Evolutionary conservation across 2,797 vertebrate genomes (phyloP).

Genomic region (Pangasius djambal): DNA sequence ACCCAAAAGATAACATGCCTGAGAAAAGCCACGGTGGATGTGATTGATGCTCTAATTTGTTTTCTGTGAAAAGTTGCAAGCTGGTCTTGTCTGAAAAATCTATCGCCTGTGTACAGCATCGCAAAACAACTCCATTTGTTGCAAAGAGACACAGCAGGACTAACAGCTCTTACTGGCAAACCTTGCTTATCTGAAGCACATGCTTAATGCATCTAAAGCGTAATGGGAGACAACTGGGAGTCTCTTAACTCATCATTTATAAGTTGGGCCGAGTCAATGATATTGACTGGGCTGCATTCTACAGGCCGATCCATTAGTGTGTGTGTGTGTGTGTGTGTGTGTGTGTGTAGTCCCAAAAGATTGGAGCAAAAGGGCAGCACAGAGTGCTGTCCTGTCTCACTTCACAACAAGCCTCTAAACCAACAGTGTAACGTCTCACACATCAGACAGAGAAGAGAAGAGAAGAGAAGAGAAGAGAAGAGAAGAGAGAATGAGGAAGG

Average conservation of each 20-base stretch:
- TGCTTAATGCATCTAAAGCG: slow-evolving; percentile 59
- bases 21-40: neutral
- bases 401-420: slow-evolving; percentile 74
- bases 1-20: neutral
- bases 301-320: slow-evolving; percentile 19
- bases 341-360: slow-evolving; percentile 34
- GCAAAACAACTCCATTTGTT: neutral
- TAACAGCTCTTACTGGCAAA: neutral
- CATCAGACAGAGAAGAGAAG: slow-evolving; percentile 60
- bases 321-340: slow-evolving; percentile 31
- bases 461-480: neutral
- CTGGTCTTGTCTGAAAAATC: neutral
- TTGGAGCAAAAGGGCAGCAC: neutral
- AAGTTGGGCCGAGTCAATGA: slow-evolving; percentile 49
- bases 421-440: slow-evolving; percentile 67
- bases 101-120: neutral
- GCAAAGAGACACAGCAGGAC: slow-evolving; percentile 7
- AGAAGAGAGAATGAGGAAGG: slow-evolving; percentile 21
- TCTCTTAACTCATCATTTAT: slow-evolving; percentile 50
- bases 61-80: neutral
- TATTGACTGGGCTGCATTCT: slow-evolving; percentile 53
- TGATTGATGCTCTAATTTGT: slow-evolving; percentile 29
- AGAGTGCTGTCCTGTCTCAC: slow-evolving; percentile 33
- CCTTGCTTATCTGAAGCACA: slow-evolving; percentile 39
- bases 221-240: slow-evolving; percentile 65